Evolutionary conservation across 2,888 invertebrate species (phyloP).

Genomic region (Vesta saturnalis): DNA sequence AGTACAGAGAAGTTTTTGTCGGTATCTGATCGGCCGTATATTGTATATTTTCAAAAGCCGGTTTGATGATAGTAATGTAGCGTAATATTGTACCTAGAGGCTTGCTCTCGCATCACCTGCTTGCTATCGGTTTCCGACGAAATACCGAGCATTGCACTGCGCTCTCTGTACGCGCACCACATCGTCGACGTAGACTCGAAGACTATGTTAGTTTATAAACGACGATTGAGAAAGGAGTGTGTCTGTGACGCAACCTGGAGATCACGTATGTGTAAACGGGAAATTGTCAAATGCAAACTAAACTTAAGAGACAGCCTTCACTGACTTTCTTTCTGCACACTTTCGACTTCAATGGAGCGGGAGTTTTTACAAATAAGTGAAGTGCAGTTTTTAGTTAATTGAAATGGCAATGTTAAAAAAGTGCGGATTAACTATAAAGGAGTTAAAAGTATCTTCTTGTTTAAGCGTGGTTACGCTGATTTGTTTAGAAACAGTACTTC

Average conservation of each 20-base stretch:
- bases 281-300: conserved; percentile 17
- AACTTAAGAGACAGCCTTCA: conserved; percentile 15
- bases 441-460: conserved; percentile 62
- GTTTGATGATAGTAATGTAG: conserved; percentile 33
- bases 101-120: conserved; percentile 48
- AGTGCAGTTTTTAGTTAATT: conserved; percentile 27
- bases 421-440: conserved; percentile 51
- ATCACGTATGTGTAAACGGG: conserved; percentile 10
- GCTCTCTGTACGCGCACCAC: conserved; percentile 43
- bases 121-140: conserved; percentile 40
- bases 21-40: conserved; percentile 39
- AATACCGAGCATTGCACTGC: conserved; percentile 35
- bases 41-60: conserved; percentile 42
- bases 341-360: background rate
- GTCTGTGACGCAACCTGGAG: background rate
- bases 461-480: conserved; percentile 66
- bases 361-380: background rate
- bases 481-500: conserved; percentile 67
- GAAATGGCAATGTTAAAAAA: conserved; percentile 51
- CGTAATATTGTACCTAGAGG: conserved; percentile 46
- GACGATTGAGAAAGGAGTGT: conserved; percentile 11
- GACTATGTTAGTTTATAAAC: conserved; percentile 32
- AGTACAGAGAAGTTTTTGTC: conserved; percentile 44
- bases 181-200: conserved; percentile 39
- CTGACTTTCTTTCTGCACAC: background rate